A percentile compares a stretch with the other conserved stretches of the same genome.
phyloP scores from a whole-genome alignment of 2,797 vertebrate genomes.

The Chanos chanos region DNA sequence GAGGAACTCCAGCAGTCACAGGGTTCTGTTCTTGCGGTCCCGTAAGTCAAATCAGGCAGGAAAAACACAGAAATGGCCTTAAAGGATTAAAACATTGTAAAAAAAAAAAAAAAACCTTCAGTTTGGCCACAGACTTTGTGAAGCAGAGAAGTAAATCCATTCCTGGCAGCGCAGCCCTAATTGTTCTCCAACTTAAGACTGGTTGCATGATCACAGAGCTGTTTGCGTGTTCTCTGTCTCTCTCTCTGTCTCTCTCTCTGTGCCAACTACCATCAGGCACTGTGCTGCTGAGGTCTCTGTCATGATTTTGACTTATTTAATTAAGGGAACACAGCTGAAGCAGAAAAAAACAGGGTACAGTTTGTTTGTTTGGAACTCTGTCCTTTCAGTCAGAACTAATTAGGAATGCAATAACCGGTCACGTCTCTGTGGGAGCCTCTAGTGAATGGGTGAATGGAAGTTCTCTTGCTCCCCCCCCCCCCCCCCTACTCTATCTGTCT shows the following conservation, averaged over 20 bases:
- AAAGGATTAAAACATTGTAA: too few relatives aligned
- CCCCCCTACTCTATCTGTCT: constrained; percentile 36
- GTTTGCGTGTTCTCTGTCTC: background rate
- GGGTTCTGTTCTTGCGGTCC: too few relatives aligned
- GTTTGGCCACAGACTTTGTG: too few relatives aligned
- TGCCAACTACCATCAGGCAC: background rate
- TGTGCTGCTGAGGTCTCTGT: background rate
- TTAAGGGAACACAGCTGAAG: background rate
- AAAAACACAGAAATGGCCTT: too few relatives aligned
- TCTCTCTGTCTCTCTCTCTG: background rate
- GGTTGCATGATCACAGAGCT: background rate
- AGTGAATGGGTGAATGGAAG: too few relatives aligned
- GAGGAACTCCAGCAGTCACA: too few relatives aligned
- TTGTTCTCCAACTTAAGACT: background rate
- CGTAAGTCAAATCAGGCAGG: too few relatives aligned
- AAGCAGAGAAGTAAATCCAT: background rate
- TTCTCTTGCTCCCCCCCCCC: constrained; percentile 50
- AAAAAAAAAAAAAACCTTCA: too few relatives aligned
- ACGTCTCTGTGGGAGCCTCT: background rate
- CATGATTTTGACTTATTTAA: background rate
- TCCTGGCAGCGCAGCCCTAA: background rate
- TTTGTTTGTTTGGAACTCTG: constrained; percentile 11
- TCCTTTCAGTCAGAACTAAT: constrained; percentile 18
- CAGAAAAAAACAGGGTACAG: background rate
- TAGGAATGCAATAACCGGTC: background rate